These are phyloP conservation scores for Opisthograptis luteolata DNA, from an alignment of 2,888 invertebrate species.

Conservation along the genomic window DNA sequence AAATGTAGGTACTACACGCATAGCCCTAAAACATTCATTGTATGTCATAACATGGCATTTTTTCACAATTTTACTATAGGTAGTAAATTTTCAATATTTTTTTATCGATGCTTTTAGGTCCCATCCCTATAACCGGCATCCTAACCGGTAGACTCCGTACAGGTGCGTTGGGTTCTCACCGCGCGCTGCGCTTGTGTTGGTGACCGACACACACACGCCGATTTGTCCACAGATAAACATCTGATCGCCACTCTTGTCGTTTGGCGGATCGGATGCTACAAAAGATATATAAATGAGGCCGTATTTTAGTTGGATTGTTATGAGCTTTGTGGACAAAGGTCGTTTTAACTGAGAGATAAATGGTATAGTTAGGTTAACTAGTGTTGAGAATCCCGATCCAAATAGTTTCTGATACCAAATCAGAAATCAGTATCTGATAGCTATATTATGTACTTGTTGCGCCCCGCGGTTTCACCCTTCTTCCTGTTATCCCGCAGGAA, in stretches of 20 bases:
- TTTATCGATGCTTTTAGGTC: conserved; percentile 8
- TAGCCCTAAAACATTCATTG: too few relatives aligned
- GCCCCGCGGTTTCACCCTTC: too few relatives aligned
- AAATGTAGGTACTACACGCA: too few relatives aligned
- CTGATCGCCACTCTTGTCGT: conserved; percentile 64
- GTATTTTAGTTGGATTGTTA: conserved; percentile 23
- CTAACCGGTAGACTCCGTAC: conserved; percentile 62
- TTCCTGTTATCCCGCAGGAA: too few relatives aligned
- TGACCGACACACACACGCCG: conserved; percentile 32
- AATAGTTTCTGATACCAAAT: too few relatives aligned
- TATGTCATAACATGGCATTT: too few relatives aligned
- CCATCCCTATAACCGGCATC: conserved; percentile 55
- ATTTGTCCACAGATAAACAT: conserved; percentile 70
- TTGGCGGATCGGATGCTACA: conserved; percentile 35
- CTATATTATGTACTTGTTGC: too few relatives aligned
- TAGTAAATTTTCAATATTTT: too few relatives aligned
- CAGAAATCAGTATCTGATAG: too few relatives aligned
- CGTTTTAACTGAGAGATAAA: conserved; percentile 1
- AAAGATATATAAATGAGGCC: conserved; percentile 31
- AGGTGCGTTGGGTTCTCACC: conserved; percentile 81
- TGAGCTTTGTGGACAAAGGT: conserved; percentile 6
- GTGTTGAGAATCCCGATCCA: too few relatives aligned
- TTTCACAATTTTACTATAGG: too few relatives aligned
- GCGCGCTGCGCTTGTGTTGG: conserved; percentile 41
- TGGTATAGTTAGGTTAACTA: too few relatives aligned